phyloP scores from a whole-genome alignment of 2,888 invertebrate genomes.

The Cantharis flavilabris region DNA sequence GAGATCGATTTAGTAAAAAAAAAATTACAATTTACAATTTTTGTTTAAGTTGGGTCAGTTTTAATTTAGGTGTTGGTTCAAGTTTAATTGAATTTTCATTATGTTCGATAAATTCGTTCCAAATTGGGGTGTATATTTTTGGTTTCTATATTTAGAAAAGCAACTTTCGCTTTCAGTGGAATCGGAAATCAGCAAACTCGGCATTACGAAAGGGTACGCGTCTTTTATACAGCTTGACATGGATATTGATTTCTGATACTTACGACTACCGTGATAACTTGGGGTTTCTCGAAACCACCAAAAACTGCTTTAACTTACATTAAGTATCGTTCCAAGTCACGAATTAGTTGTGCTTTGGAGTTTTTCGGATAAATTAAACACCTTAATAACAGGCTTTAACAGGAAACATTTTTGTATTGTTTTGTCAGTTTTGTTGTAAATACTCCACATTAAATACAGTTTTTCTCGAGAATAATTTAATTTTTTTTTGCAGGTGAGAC shows the following conservation, averaged over 20 bases:
- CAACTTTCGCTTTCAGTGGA: constrained; percentile 18
- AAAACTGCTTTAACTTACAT: constrained; percentile 3
- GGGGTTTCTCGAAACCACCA: constrained; percentile 20
- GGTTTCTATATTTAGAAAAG: constrained; percentile 16
- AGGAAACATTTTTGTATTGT: background rate
- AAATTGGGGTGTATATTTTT: constrained; percentile 4
- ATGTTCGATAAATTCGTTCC: background rate
- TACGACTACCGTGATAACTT: constrained; percentile 14
- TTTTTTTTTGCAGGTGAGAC: constrained; percentile 9
- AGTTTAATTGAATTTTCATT: background rate
- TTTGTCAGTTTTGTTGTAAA: background rate
- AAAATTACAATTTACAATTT: background rate
- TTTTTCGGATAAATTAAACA: background rate
- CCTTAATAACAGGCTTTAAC: background rate
- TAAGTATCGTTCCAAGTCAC: background rate
- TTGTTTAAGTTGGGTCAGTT: background rate
- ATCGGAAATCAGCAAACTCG: constrained; percentile 17
- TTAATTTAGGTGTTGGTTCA: background rate
- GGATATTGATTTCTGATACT: constrained; percentile 26
- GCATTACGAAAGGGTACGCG: constrained; percentile 16
- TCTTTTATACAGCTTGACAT: constrained; percentile 18
- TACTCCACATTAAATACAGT: background rate
- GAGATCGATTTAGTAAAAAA: background rate
- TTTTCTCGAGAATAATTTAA: background rate
- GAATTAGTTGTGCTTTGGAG: background rate